These are phyloP conservation scores for Andrena dorsata DNA, from an alignment of 2,888 invertebrate species.

Conservation along the genomic window DNA sequence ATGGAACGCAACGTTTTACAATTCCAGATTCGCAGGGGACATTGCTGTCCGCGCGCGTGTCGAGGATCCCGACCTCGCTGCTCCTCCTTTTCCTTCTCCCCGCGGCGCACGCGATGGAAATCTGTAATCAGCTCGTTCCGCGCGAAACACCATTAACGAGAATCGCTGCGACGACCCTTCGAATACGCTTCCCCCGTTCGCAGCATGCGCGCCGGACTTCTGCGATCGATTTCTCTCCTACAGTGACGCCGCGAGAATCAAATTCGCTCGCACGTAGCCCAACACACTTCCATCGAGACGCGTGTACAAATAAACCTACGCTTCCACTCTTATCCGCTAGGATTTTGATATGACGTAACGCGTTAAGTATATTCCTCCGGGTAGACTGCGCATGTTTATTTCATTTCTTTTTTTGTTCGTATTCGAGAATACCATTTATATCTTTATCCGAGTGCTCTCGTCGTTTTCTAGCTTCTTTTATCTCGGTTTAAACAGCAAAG, in stretches of 20 bases:
- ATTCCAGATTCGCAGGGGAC: background rate
- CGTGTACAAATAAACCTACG: slow-evolving; percentile 52
- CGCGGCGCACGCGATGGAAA: background rate
- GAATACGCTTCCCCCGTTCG: slow-evolving; percentile 12
- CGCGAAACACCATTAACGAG: background rate
- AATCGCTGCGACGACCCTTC: slow-evolving; percentile 11
- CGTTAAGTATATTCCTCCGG: slow-evolving; percentile 56
- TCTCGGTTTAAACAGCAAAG: slow-evolving; percentile 63
- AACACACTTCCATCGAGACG: slow-evolving; percentile 26
- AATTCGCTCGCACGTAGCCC: slow-evolving; percentile 28
- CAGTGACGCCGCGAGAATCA: slow-evolving; percentile 27
- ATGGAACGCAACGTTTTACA: slow-evolving; percentile 2
- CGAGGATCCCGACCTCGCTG: background rate
- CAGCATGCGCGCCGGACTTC: slow-evolving; percentile 25
- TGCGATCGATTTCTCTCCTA: slow-evolving; percentile 27
- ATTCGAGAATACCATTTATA: slow-evolving; percentile 64
- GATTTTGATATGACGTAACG: slow-evolving; percentile 70
- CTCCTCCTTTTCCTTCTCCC: background rate
- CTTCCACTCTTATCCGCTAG: slow-evolving; percentile 62
- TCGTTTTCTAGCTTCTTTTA: slow-evolving; percentile 4
- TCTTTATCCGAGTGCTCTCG: slow-evolving; percentile 43
- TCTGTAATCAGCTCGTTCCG: background rate
- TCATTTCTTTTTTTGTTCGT: slow-evolving; percentile 40
- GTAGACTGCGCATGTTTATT: slow-evolving; percentile 46
- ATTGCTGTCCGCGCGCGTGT: background rate